phyloP scores from a whole-genome alignment of 2,888 invertebrate genomes.

The Tetragnatha montana region DNA sequence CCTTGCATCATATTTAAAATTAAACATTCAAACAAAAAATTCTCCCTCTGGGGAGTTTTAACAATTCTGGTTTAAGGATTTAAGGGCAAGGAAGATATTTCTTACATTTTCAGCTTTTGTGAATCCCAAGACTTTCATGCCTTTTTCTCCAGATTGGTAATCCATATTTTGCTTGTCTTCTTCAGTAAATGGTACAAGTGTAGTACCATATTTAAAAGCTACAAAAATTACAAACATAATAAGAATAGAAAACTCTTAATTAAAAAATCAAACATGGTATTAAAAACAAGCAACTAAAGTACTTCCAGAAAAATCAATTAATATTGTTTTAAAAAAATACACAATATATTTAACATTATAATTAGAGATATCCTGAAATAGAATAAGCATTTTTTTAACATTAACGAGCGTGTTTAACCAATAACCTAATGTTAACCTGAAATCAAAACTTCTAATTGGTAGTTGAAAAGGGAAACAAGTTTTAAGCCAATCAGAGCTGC shows the following conservation, averaged over 20 bases:
- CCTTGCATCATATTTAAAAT: too few species aligned
- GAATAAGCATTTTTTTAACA: neutral
- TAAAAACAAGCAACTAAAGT: neutral
- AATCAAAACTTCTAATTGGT: too few species aligned
- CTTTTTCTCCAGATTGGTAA: slow-evolving; percentile 80
- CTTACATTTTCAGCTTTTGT: slow-evolving; percentile 79
- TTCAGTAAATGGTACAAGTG: slow-evolving; percentile 79
- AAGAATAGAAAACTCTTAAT: neutral
- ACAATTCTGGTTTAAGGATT: too few species aligned
- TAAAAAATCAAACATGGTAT: neutral
- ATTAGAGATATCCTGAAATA: neutral
- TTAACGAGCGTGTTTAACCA: too few species aligned
- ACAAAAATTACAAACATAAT: slow-evolving; percentile 2
- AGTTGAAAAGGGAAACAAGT: too few species aligned
- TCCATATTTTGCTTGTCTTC: slow-evolving; percentile 80
- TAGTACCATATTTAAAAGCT: slow-evolving; percentile 81
- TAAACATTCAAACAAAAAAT: too few species aligned
- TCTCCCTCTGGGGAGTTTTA: too few species aligned
- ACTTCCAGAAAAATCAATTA: neutral
- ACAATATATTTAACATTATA: neutral
- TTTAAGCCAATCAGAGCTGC: too few species aligned
- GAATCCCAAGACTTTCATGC: slow-evolving; percentile 83
- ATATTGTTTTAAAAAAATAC: neutral
- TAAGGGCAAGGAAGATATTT: neutral
- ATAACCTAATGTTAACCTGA: too few species aligned